Percentiles rank a stretch among this genome's conserved stretches.
phyloP scores from a whole-genome alignment of 2,113 vertebrate species.

The Gymnarchus niloticus region DNA sequence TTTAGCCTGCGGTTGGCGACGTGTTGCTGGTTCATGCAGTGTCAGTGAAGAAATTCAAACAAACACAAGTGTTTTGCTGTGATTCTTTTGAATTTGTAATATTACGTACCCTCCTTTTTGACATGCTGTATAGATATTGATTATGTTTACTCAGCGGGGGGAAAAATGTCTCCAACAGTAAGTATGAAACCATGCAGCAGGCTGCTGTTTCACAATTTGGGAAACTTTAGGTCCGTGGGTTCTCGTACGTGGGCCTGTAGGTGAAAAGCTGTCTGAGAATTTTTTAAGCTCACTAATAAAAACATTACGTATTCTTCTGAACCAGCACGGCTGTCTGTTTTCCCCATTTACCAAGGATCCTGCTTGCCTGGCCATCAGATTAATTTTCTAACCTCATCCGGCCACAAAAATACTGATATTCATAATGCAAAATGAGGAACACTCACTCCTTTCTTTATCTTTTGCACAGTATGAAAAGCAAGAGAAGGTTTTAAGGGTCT shows the following conservation, averaged over 20 bases:
- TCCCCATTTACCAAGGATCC: not conserved
- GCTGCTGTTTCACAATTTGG: not conserved
- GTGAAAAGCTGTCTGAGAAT: not conserved
- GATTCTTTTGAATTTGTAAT: not conserved
- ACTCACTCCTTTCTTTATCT: not conserved
- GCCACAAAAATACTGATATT: no score
- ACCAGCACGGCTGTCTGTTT: not conserved
- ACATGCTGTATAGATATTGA: not conserved
- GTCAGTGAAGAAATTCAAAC: not conserved
- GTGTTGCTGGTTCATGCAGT: not conserved
- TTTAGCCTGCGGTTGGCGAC: not conserved
- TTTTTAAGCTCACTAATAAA: not conserved
- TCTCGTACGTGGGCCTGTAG: not conserved
- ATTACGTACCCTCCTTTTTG: not conserved
- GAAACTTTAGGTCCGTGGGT: not conserved
- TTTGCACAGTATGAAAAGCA: not conserved
- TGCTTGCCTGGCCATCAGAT: not conserved
- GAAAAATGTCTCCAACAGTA: not conserved
- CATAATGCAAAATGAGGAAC: no score
- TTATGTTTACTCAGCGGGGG: not conserved
- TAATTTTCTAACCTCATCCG: not conserved
- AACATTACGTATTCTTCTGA: not conserved
- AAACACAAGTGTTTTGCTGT: not conserved
- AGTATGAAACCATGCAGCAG: not conserved
- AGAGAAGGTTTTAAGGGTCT: not conserved